Conservation (phyloP, 2,888 invertebrate genomes). For the Morpho helenor region DNA sequence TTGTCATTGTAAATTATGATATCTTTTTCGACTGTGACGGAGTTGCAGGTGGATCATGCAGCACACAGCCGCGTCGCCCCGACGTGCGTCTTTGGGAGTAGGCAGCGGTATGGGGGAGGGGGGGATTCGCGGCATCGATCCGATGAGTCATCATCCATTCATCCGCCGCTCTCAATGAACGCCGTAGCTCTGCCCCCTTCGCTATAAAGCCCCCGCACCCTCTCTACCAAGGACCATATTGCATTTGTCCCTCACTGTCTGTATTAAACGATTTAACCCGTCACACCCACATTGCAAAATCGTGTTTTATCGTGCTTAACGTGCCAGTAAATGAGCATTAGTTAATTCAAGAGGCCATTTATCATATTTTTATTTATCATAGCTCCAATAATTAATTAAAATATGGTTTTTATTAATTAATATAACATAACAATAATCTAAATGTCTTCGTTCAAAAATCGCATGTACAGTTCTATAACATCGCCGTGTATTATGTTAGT, state of each 20-base stretch:
- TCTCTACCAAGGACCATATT: conserved; percentile 71
- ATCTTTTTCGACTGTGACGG: conserved; percentile 30
- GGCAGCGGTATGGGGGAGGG: conserved; percentile 28
- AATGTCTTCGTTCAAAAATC: no score
- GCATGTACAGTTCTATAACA: no score
- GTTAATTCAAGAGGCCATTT: no score
- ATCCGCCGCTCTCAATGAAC: conserved; percentile 76
- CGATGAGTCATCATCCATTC: conserved; percentile 75
- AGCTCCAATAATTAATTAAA: no score
- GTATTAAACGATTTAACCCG: conserved; percentile 56
- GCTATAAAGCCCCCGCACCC: conserved; percentile 39
- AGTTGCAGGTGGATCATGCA: conserved; percentile 23
- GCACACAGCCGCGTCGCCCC: conserved; percentile 34
- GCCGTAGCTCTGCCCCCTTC: conserved; percentile 43
- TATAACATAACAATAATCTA: no score
- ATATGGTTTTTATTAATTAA: no score
- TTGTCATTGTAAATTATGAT: conserved; percentile 26
- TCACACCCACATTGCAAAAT: conserved; percentile 44
- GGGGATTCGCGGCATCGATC: conserved; percentile 55
- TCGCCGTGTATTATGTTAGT: no score
- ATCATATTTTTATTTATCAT: no score
- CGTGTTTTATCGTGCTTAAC: conserved; percentile 10
- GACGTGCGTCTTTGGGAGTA: conserved; percentile 14
- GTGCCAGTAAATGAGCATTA: no score
- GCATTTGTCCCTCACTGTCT: conserved; percentile 53